These are phyloP conservation scores for Ciconia nigra DNA, from an alignment of 2,797 vertebrate species.

Conservation along the genomic window DNA sequence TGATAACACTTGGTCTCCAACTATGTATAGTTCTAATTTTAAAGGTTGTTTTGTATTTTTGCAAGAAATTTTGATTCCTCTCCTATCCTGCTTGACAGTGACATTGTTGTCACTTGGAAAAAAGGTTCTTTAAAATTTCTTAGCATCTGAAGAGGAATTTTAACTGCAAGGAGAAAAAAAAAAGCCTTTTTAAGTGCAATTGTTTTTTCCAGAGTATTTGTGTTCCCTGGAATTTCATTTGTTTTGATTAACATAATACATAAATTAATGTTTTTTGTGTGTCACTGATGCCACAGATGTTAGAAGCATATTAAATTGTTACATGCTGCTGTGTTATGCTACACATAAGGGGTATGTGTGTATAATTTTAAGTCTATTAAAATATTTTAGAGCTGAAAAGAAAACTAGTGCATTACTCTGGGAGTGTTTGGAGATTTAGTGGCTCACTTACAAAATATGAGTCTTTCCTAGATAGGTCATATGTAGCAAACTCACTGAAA, in stretches of 20 bases:
- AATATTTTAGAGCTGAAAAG: background rate
- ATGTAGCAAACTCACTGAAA: background rate
- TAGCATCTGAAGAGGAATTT: background rate
- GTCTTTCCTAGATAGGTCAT: background rate
- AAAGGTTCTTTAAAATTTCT: background rate
- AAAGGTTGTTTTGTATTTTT: background rate
- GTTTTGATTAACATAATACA: background rate
- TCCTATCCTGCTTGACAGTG: background rate
- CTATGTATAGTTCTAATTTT: background rate
- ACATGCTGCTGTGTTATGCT: background rate
- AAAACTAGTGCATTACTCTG: background rate
- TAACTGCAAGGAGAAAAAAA: background rate
- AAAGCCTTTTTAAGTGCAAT: rapidly evolving
- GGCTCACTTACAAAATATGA: background rate
- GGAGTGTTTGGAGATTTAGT: background rate
- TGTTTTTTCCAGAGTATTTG: background rate
- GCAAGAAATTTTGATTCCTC: background rate
- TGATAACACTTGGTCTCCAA: background rate
- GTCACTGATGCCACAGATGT: background rate
- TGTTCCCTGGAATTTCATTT: background rate
- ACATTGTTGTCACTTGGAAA: background rate
- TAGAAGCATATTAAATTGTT: background rate
- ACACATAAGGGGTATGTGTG: rapidly evolving
- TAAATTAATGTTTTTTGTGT: background rate
- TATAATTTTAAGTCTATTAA: background rate